phyloP scores from a whole-genome alignment of 2,888 invertebrate genomes.

The Villa cingulata region DNA sequence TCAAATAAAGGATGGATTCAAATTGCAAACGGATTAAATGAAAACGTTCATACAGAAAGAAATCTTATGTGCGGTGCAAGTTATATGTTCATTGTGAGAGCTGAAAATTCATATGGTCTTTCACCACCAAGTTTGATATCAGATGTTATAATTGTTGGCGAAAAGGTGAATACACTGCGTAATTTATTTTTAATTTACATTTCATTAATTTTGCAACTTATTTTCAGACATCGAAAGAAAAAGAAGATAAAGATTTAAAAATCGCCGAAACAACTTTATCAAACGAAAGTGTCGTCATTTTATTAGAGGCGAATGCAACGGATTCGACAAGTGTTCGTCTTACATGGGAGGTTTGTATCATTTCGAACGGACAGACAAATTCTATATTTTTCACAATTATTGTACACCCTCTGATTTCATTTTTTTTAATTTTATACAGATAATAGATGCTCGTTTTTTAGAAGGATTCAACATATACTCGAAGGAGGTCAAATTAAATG shows the following conservation, averaged over 20 bases:
- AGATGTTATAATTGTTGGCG: slow-evolving; percentile 55
- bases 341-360: slow-evolving; percentile 59
- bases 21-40: slow-evolving; percentile 48
- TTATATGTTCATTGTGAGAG: slow-evolving; percentile 78
- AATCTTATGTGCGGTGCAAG: slow-evolving; percentile 61
- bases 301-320: slow-evolving; percentile 69
- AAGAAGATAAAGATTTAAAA: slow-evolving; percentile 26
- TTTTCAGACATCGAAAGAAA: slow-evolving; percentile 4
- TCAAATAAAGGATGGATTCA: slow-evolving; percentile 45
- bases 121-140: slow-evolving; percentile 71
- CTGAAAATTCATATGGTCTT: slow-evolving; percentile 73
- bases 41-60: slow-evolving; percentile 58
- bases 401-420: slow-evolving; percentile 9
- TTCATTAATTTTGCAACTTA: not conserved
- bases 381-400: no score
- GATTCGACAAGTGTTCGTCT: slow-evolving; percentile 73
- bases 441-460: slow-evolving; percentile 59
- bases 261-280: slow-evolving; percentile 57
- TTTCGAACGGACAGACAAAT: no score
- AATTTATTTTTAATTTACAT: no score
- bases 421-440: slow-evolving; percentile 22
- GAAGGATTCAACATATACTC: slow-evolving; percentile 74
- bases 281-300: slow-evolving; percentile 59
- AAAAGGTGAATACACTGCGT: slow-evolving; percentile 23
- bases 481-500: slow-evolving; percentile 40